These are phyloP conservation scores for human DNA, from an alignment of 2,113 vertebrate genomes.

Conservation along the genomic window DNA sequence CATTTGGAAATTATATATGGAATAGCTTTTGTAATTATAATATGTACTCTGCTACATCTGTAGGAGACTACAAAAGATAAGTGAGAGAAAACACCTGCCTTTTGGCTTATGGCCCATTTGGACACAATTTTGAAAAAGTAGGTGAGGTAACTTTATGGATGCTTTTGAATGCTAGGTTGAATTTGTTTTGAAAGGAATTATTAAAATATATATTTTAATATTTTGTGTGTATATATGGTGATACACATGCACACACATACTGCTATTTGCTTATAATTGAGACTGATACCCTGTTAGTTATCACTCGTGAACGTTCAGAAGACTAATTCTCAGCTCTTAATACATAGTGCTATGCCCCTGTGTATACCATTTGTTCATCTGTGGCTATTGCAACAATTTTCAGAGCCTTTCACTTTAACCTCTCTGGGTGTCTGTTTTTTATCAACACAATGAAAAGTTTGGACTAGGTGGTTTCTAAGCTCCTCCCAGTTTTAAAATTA, in stretches of 20 bases:
- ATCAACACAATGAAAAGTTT: neutral
- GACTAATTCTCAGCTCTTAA: neutral
- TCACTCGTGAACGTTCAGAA: neutral
- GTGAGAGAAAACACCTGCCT: neutral
- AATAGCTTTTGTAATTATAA: neutral
- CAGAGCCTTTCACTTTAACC: neutral
- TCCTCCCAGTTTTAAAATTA: constrained; percentile 44
- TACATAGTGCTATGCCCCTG: neutral
- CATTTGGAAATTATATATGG: neutral
- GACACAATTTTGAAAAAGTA: neutral
- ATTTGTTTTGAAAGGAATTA: constrained; percentile 36
- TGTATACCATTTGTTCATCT: neutral
- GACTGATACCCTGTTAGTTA: neutral
- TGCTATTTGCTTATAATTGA: neutral
- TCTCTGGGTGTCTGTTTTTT: neutral
- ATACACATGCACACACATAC: neutral
- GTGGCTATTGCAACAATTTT: neutral
- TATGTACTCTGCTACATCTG: neutral
- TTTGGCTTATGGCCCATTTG: neutral
- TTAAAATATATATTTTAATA: neutral
- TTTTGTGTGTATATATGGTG: neutral
- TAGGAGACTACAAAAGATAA: neutral
- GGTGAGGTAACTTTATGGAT: neutral
- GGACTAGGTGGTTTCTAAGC: neutral
- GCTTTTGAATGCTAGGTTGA: neutral